Conservation (phyloP, 2,888 invertebrate species). For the Hydraecia micacea region DNA sequence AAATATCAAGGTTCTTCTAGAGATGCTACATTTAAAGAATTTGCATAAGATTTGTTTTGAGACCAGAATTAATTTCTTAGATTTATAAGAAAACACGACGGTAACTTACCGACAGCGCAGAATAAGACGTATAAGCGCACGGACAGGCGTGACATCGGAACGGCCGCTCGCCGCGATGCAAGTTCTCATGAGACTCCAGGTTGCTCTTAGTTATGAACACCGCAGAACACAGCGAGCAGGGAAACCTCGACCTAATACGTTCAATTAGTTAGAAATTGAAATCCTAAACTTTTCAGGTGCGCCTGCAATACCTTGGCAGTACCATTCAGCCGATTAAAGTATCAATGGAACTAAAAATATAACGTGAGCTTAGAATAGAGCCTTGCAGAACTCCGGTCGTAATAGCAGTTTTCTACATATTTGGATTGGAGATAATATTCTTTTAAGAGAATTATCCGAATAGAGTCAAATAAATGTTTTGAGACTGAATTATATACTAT, state of each 20-base stretch:
- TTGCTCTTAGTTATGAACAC: constrained; percentile 71
- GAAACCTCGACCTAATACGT: constrained; percentile 60
- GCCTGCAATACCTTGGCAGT: not conserved
- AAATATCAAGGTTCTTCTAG: not conserved
- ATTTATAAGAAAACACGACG: not conserved
- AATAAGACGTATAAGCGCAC: constrained; percentile 77
- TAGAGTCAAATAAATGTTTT: not conserved
- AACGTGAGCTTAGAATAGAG: constrained; percentile 1
- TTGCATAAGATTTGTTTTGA: too few species aligned
- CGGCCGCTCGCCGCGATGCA: constrained; percentile 81
- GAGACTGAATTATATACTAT: too few species aligned
- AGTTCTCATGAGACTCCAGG: constrained; percentile 75
- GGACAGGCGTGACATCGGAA: constrained; percentile 77
- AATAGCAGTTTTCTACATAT: not conserved
- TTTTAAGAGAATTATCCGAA: not conserved
- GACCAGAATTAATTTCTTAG: too few species aligned
- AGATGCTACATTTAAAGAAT: not conserved
- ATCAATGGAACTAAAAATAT: not conserved
- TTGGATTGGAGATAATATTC: not conserved
- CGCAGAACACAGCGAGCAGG: constrained; percentile 78
- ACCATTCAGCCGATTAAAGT: not conserved
- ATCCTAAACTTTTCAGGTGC: not conserved
- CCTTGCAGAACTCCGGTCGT: not conserved
- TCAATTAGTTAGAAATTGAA: constrained; percentile 6
- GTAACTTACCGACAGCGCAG: constrained; percentile 74